Evolutionary conservation across 2,113 vertebrate species (phyloP).

Genomic region (Grus americana): DNA sequence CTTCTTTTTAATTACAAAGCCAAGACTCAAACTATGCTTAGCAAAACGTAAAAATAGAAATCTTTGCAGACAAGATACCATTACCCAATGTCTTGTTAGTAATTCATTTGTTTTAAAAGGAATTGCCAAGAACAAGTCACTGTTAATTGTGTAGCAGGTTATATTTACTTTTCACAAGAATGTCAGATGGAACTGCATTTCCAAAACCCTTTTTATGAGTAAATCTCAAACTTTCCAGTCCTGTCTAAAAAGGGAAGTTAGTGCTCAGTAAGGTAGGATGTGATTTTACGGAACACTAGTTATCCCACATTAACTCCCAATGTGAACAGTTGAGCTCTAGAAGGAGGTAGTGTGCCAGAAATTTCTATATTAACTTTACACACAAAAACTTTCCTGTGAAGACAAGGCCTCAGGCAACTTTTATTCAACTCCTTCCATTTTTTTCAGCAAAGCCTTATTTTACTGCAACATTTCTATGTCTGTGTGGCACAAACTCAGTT

Average conservation of each 20-base stretch:
- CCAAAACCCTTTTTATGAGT: not conserved
- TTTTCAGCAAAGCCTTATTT: not conserved
- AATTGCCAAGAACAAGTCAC: slow-evolving; percentile 28
- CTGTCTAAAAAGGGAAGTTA: not conserved
- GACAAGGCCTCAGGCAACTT: not conserved
- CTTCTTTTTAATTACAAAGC: slow-evolving; percentile 48
- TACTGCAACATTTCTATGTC: not conserved
- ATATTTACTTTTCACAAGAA: slow-evolving; percentile 30
- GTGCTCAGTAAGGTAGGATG: not conserved
- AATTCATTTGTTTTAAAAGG: slow-evolving; percentile 29
- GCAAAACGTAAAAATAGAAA: slow-evolving; percentile 41
- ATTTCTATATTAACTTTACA: not conserved
- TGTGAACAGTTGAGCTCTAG: not conserved
- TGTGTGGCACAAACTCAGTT: not conserved
- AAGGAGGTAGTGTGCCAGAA: not conserved
- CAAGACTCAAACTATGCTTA: slow-evolving; percentile 21
- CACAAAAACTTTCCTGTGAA: not conserved
- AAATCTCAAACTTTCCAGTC: not conserved
- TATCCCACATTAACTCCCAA: not conserved
- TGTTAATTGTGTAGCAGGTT: slow-evolving; percentile 26
- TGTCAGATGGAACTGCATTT: slow-evolving; percentile 9
- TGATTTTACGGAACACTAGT: not conserved
- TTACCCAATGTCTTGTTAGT: slow-evolving; percentile 19
- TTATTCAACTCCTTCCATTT: not conserved
- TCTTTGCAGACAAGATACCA: slow-evolving; percentile 21